A percentile compares a stretch with the other conserved stretches of the same genome.
Evolutionary conservation across 2,888 invertebrate genomes (phyloP).

Genomic region (Drosophila infuscata): DNA sequence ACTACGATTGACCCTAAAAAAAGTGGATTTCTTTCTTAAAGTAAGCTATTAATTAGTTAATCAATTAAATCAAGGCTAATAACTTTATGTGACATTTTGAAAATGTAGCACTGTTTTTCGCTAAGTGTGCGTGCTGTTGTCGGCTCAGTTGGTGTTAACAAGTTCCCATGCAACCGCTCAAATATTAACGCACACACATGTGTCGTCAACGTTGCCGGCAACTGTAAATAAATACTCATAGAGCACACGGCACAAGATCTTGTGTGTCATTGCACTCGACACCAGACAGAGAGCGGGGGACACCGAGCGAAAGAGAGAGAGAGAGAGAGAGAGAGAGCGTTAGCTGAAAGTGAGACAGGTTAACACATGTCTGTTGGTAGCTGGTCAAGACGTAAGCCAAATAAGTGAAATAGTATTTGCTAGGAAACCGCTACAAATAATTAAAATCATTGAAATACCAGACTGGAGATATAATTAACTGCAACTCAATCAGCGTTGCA

Average conservation of each 20-base stretch:
- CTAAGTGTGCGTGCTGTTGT: constrained; percentile 21
- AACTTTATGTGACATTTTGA: not conserved
- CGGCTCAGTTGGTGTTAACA: constrained; percentile 79
- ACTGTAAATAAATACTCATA: constrained; percentile 81
- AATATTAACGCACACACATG: constrained; percentile 77
- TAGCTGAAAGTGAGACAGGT: not conserved
- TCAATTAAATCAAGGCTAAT: not conserved
- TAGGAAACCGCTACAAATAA: constrained; percentile 71
- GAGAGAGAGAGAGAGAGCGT: too few relatives aligned
- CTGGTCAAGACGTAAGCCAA: constrained; percentile 51
- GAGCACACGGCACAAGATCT: constrained; percentile 72
- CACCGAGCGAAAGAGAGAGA: not conserved
- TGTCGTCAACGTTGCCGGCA: constrained; percentile 70
- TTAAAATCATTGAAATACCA: constrained; percentile 77
- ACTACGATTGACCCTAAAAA: not conserved
- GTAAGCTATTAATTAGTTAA: not conserved
- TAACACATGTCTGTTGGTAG: constrained; percentile 13
- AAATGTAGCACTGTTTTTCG: not conserved
- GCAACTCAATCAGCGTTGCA: constrained; percentile 69
- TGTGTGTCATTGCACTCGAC: constrained; percentile 80
- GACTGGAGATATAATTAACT: constrained; percentile 71
- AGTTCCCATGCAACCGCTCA: constrained; percentile 81
- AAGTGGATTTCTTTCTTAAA: not conserved
- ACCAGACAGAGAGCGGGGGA: not conserved
- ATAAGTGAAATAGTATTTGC: constrained; percentile 56